Evolutionary conservation across 2,797 vertebrate species (phyloP), one percentile per base, ranked within the genome.

Genomic region (Rhabdomys pumilio): DNA sequence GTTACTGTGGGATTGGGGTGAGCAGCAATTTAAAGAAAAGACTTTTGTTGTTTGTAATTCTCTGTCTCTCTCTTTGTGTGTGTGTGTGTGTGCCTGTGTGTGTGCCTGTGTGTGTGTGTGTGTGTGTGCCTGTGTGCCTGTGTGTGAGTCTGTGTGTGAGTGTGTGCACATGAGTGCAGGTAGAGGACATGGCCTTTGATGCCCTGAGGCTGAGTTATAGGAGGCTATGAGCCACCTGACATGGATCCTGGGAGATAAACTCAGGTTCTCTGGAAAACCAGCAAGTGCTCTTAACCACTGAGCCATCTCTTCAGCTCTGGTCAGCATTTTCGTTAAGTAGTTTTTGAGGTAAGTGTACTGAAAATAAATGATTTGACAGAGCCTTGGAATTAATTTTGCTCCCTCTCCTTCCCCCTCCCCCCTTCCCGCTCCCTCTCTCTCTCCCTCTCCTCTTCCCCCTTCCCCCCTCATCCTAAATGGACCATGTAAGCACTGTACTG

Each of bases 331-430:
- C 79, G 53, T 65, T 31, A 13, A 69, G 0, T 90, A 31, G 44
- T 38, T 76, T 93, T 24, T 92, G 77, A 95, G 63, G 55, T 3
- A 61, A 77, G 73, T 55, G 31, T 34, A 24, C 1, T 3, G 22
- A 87, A 89, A 59, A 73, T 29, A 94, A 83, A 77, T 47, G 59
- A 38, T 73, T 96, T 80, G 13, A 85, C 24, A 38, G 1, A 76
- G 29, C 31, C 55, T 65, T 69, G 41, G 38, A 94, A 57, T 47
- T 17, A 80, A n/a, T 81, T 55, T 47, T 47, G 61, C 44, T 44
- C 13, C 6, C 75, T 41, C 11, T 29, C 26, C 29, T 2, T 11
- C 13, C 15, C 65, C 15, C 5, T 34, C 31, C 29, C 55, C 59
- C 8, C 6, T n/a, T 11, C 79, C 20, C 55, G 15, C 22, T 29